Evolutionary conservation across 35 echinoderm and acorn worm genomes (phyloP), one percentile per base, ranked within the genome.

Genomic region (Lytechinus variegatus): DNA sequence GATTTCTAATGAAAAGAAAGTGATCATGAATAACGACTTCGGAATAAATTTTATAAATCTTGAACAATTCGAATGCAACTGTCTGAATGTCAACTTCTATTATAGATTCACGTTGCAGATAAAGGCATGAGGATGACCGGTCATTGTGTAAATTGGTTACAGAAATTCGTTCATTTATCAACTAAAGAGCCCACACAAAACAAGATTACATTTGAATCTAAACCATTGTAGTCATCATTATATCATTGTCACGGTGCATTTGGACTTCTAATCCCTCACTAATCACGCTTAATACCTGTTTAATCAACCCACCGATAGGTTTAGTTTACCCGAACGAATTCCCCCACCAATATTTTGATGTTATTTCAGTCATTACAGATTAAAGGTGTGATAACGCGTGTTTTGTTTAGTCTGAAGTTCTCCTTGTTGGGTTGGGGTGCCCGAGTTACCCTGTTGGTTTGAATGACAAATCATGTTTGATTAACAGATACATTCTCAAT

Each of bases 271-370:
- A 90, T 44, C 52, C 29, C 28, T 24, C 16, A 90, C 88, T 90
- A 90, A 90, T 90, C 88, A 90, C 88, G 7, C 88, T 90, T 90
- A 90, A 90, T 90, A 90, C 88, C 88, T 12, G 88, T 90, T 90
- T 90, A 90, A 54, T 90, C 88, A 90, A 54, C 10, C 10, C 10
- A 29, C 28, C 16, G 88, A 90, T 90, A 90, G 33, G 88, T 90
- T 90, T 54, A 90, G 33, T 44, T 44, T 44, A 44, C 33, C 88
- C 52, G 1, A 21, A 54, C 10, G 9, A 90, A 54, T 12, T 54
- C 24, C 10, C 10, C 52, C 3, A 14, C 88, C 52, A 54, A 44
- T 54, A 52, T 90, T 54, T 54, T 54, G 88, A 44, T 90, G 88
- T 90, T 90, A 90, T 44, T 90, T 54, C 88, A 90, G 29, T 13